Evolutionary conservation across 2,797 vertebrate species (phyloP).

Genomic region (Poeciliopsis infans): DNA sequence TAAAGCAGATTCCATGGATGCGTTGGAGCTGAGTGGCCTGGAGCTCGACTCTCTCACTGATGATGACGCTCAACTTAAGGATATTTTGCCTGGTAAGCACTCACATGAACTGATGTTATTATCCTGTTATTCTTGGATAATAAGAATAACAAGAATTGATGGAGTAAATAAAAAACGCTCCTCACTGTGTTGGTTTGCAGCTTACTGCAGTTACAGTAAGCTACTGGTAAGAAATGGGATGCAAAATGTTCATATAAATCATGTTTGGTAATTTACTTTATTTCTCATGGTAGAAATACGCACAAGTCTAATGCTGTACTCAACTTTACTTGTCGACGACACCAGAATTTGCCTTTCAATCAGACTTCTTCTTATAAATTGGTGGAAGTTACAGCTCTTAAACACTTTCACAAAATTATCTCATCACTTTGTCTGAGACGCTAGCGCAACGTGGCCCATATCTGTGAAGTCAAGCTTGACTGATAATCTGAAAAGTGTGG

Average conservation of each 20-base stretch:
- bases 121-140: neutral
- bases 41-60: conserved; percentile 13
- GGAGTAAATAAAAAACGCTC: neutral
- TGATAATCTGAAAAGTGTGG: neutral
- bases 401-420: no score
- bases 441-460: neutral
- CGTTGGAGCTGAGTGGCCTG: conserved; percentile 11
- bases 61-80: conserved; percentile 12
- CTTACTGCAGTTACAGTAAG: neutral
- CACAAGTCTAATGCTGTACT: neutral
- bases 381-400: neutral
- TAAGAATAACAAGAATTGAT: neutral
- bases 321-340: neutral
- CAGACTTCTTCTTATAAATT: neutral
- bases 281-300: neutral
- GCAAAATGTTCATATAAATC: neutral
- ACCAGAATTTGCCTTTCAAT: neutral
- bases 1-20: conserved; percentile 10
- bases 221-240: neutral
- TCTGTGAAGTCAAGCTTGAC: neutral
- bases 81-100: conserved; percentile 47
- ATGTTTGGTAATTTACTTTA: neutral
- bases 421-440: neutral
- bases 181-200: neutral
- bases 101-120: neutral